phyloP scores from a whole-genome alignment of 2,888 invertebrate genomes.

The Daptonema setosum region DNA sequence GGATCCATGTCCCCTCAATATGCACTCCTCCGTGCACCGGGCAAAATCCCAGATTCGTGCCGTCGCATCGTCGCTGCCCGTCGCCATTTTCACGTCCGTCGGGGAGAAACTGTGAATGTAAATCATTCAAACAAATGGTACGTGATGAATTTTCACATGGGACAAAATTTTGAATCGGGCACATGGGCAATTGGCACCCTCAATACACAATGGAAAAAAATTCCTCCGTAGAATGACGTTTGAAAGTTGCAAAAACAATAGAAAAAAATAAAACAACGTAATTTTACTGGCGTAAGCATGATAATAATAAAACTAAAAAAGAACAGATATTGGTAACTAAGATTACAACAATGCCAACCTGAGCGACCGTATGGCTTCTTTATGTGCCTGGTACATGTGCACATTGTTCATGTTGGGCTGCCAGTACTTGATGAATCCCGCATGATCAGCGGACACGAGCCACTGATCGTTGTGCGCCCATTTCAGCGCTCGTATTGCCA shows the following conservation, averaged over 20 bases:
- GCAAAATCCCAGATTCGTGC: conserved; percentile 96
- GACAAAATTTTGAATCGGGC: too few relatives aligned
- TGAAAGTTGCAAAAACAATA: too few relatives aligned
- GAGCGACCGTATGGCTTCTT: conserved; percentile 95
- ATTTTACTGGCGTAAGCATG: too few relatives aligned
- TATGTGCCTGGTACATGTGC: conserved; percentile 99
- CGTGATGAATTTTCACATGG: too few relatives aligned
- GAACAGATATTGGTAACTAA: too few relatives aligned
- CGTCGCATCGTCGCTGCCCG: conserved; percentile 97
- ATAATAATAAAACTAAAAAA: too few relatives aligned
- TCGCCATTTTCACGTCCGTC: conserved; percentile 89
- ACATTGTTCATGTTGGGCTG: conserved; percentile 99
- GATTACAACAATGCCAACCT: too few relatives aligned
- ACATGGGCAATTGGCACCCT: too few relatives aligned
- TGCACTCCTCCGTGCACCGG: conserved; percentile 70
- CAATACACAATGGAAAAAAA: too few relatives aligned
- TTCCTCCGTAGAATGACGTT: too few relatives aligned
- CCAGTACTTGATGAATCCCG: conserved; percentile 98
- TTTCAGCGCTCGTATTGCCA: conserved; percentile 93
- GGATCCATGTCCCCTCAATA: conserved; percentile 37
- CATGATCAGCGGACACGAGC: conserved; percentile 98
- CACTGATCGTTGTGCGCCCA: conserved; percentile 98
- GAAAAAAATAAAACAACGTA: too few relatives aligned
- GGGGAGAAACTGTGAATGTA: conserved; percentile 80
- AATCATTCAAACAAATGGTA: too few relatives aligned